Evolutionary conservation across 1,140 invertebrate genomes (phyloP), one percentile per base, ranked within the genome.

Genomic region (Diabrotica virgifera): DNA sequence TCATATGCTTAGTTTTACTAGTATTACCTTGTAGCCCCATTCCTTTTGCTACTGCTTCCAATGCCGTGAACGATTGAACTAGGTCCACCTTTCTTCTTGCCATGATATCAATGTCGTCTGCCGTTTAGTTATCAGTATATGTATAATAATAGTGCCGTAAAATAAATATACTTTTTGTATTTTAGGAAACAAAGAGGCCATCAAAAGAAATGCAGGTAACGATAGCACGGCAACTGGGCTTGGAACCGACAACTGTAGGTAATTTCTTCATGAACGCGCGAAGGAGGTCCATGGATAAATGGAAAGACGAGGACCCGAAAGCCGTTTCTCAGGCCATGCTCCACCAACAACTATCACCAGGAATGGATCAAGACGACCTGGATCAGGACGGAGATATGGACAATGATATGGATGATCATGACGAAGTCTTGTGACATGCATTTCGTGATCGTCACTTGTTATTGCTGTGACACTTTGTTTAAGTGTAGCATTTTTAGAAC

Each of bases 201-300:
- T 98, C 95, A 69, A 99, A 99, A 82, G 98, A 99, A 84, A 99
- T 99, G 97, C 98, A 99, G 84, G 94, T 98, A 71, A 99, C 97
- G 69, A 99, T 99, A 82, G 95, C 96, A 37, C 86, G 97, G 71
- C 97, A 99, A 79, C 84, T 99, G 71, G 96, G 96, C 67, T 86
- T 99, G 62, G 97, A 99, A 80, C 95, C 97, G 14, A 98, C 96
- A 46, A 99, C 98, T 12, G 97, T 99, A 12, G 97, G 97, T 36
- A 99, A 99, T 81, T 99, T 99, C 86, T 99, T 99, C 85, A 99
- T 99, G 98, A 99, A 99, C 81, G 97, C 97, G 36, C 84, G 97
- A 59, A 87, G 97, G 70, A 86, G 97, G 60, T 97, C 95, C 5
- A 95, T 98, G 90, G 97, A 99, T 82, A 99, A 98, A 79, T 98